Evolutionary conservation across 2,797 vertebrate genomes (phyloP).

Genomic region (Fundulus diaphanus): DNA sequence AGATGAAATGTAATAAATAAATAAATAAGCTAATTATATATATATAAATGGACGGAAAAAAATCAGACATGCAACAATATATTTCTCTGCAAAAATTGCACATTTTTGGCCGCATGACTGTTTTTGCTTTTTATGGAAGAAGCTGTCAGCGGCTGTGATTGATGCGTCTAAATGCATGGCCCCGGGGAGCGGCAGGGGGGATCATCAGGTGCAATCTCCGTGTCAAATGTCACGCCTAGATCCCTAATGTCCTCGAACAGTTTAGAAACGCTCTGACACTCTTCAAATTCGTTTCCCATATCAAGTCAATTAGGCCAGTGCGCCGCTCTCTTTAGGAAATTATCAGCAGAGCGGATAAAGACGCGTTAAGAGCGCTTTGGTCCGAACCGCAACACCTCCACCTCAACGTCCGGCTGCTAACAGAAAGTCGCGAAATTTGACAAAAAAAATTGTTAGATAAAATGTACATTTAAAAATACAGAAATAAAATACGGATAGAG

Average conservation of each 20-base stretch:
- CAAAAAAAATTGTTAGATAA: not conserved
- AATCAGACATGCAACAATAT: not conserved
- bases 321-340: conserved; percentile 74
- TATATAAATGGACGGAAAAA: not conserved
- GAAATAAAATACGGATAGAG: not conserved
- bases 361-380: conserved; percentile 68
- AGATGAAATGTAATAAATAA: too few species aligned
- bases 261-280: conserved; percentile 92
- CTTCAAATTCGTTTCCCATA: conserved; percentile 93
- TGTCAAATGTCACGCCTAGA: conserved; percentile 88
- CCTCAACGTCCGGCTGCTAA: too few species aligned
- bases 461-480: not conserved
- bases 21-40: not conserved
- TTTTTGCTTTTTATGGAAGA: conserved; percentile 65
- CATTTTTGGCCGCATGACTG: conserved; percentile 33
- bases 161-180: conserved; percentile 83
- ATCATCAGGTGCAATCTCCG: conserved; percentile 86
- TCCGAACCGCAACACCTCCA: conserved; percentile 46
- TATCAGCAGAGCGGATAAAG: conserved; percentile 81
- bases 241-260: conserved; percentile 92
- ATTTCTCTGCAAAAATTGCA: conserved; percentile 14
- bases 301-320: conserved; percentile 86
- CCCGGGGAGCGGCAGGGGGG: conserved; percentile 44
- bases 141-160: conserved; percentile 80
- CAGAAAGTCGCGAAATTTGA: not conserved